Percentiles rank a stretch among this genome's conserved stretches.
phyloP scores from a whole-genome alignment of 2,888 invertebrate genomes.

The Drosophila phalerata region DNA sequence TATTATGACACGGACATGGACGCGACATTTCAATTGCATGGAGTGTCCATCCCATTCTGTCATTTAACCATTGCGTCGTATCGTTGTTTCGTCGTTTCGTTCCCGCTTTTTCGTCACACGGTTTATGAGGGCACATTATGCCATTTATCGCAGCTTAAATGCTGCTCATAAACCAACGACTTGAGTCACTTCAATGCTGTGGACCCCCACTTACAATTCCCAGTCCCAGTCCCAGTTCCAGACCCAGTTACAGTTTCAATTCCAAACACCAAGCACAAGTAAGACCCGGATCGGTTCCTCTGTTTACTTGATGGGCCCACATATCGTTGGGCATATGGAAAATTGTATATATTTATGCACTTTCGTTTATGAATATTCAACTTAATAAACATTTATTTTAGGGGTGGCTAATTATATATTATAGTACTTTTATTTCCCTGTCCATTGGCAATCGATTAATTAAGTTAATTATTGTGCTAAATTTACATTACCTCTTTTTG shows the following conservation, averaged over 20 bases:
- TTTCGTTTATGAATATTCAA: conserved; percentile 55
- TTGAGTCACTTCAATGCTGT: conserved; percentile 54
- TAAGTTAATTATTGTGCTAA: neutral
- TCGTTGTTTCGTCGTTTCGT: neutral
- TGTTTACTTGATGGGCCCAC: conserved; percentile 32
- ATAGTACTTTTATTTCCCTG: neutral
- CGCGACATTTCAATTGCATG: conserved; percentile 68
- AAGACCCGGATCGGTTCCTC: conserved; percentile 39
- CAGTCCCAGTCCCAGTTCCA: neutral
- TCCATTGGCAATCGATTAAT: conserved; percentile 15
- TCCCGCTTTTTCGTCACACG: conserved; percentile 58
- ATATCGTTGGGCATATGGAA: conserved; percentile 15
- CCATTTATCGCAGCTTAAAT: conserved; percentile 80
- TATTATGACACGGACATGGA: conserved; percentile 75
- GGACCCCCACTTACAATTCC: conserved; percentile 12
- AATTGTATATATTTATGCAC: conserved; percentile 33
- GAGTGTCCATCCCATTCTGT: conserved; percentile 48
- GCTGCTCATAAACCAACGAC: conserved; percentile 66
- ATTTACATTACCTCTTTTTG: neutral
- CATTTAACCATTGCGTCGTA: conserved; percentile 15
- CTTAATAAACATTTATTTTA: conserved; percentile 37
- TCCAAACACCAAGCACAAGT: conserved; percentile 15
- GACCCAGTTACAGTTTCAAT: conserved; percentile 9
- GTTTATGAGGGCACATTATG: conserved; percentile 79
- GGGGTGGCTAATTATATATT: conserved; percentile 1